Conservation (phyloP, 2,113 vertebrate species). For the Heterochromis multidens region DNA sequence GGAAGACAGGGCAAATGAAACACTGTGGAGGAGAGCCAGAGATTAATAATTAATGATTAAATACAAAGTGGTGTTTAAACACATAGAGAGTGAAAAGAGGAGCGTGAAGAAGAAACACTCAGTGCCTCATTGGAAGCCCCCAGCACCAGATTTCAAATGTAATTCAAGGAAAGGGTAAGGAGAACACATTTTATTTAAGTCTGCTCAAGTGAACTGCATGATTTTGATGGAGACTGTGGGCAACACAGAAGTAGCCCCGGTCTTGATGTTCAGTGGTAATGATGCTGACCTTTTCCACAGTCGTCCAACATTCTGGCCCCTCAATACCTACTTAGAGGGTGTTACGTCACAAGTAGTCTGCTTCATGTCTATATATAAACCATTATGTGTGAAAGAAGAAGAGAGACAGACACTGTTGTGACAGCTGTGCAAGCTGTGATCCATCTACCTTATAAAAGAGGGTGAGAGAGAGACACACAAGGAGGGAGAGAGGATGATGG, state of each 20-base stretch:
- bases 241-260: neutral
- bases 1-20: too few relatives aligned
- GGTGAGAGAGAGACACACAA: neutral
- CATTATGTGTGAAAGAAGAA: constrained; percentile 36
- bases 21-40: too few relatives aligned
- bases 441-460: constrained; percentile 28
- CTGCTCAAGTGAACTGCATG: neutral
- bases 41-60: too few relatives aligned
- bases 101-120: too few relatives aligned
- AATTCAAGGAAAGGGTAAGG: neutral
- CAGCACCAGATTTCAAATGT: too few relatives aligned
- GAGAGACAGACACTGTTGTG: constrained; percentile 22
- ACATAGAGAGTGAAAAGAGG: too few relatives aligned
- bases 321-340: constrained; percentile 19
- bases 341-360: constrained; percentile 56
- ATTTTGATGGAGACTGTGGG: neutral
- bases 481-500: neutral
- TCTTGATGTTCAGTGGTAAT: neutral
- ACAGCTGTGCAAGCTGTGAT: constrained; percentile 41
- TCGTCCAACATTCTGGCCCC: constrained; percentile 3
- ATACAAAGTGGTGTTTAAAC: too few relatives aligned
- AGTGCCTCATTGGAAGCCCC: too few relatives aligned
- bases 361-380: constrained; percentile 53
- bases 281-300: neutral
- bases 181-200: neutral